A percentile compares a stretch with the other conserved stretches of the same genome.
Evolutionary conservation across 1,140 invertebrate species (phyloP).

Genomic region (Zophobas morio): DNA sequence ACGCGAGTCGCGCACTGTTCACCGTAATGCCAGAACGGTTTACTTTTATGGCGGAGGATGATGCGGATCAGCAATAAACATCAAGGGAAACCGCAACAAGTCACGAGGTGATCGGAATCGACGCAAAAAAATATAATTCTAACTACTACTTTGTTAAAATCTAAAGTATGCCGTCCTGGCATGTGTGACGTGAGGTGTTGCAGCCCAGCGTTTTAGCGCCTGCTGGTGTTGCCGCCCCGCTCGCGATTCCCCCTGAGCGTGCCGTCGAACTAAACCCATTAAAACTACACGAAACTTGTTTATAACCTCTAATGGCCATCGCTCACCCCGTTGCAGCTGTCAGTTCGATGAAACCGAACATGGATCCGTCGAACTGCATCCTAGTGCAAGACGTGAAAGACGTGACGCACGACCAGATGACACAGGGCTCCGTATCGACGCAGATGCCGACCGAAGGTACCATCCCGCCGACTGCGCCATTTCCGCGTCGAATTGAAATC

Average conservation of each 20-base stretch:
- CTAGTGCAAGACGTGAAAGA: conserved; percentile 91
- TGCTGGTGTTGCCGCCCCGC: too few relatives aligned
- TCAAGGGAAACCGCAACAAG: neutral
- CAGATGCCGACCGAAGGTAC: conserved; percentile 83
- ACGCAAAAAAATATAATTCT: too few relatives aligned
- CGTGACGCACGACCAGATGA: conserved; percentile 85
- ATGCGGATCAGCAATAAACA: neutral
- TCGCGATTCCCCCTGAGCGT: neutral
- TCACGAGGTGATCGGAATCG: neutral
- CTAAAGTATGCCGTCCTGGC: too few relatives aligned
- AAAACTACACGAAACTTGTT: conserved; percentile 17
- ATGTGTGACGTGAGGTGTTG: too few relatives aligned
- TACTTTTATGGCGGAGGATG: conserved; percentile 4
- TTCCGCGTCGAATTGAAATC: neutral
- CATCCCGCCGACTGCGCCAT: conserved; percentile 27
- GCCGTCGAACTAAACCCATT: conserved; percentile 2
- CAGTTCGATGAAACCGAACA: conserved; percentile 87
- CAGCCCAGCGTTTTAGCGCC: too few relatives aligned
- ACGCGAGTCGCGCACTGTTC: neutral
- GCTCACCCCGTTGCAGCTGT: conserved; percentile 78
- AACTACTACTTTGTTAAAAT: too few relatives aligned
- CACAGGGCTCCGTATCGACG: conserved; percentile 80
- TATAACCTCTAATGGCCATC: conserved; percentile 2
- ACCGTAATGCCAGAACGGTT: neutral
- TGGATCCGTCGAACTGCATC: conserved; percentile 89